Evolutionary conservation across 2,888 invertebrate species (phyloP), one percentile per base, ranked within the genome.

Genomic region (Crioceris asparagi): DNA sequence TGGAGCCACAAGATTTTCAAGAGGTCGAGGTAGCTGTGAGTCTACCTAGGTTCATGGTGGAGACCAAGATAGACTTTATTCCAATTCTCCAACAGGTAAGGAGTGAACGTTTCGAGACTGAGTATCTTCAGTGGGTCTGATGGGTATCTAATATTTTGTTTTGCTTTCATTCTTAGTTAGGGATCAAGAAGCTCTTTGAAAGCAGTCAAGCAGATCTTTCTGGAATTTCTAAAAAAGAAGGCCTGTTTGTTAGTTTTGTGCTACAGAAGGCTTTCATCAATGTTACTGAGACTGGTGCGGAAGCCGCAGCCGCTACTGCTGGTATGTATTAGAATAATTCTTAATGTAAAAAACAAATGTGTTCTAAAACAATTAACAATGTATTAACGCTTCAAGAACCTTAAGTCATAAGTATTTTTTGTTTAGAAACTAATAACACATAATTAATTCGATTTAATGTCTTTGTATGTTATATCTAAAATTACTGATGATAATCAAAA

Each of bases 241-340:
- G 47, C 5, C 41, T 62, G 12, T 45, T 36, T 17, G 53, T 64
- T 8, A 51, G 52, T 32, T 45, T 54, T 11, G 58, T 63, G 4
- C 34, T 61, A 7, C 62, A 63, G 40, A 61, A 62, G 44, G 54
- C 60, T 4, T 61, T 59, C 41, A 61, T 64, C 18, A 59, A 61
- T 33, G 57, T 63, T 0, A 59, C 58, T 15, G 61, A 61, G 48
- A 47, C 45, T 25, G 62, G 62, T 7, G 60, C 60, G 10, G 60
- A 61, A 51, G 62, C 62, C 15, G 61, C 61, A n/a, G 60, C 62
- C 11, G 59, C 60, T 3, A n/a, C n/a, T n/a, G n/a, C n/a, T n/a
- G n/a, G n/a, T n/a, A n/a, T n/a, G n/a, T n/a, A n/a, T n/a, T n/a
- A n/a, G n/a, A n/a, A n/a, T n/a, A n/a, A n/a, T n/a, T n/a, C n/a